These are phyloP conservation scores for Pollachius pollachius DNA, from an alignment of 2,113 vertebrate species.

Conservation along the genomic window DNA sequence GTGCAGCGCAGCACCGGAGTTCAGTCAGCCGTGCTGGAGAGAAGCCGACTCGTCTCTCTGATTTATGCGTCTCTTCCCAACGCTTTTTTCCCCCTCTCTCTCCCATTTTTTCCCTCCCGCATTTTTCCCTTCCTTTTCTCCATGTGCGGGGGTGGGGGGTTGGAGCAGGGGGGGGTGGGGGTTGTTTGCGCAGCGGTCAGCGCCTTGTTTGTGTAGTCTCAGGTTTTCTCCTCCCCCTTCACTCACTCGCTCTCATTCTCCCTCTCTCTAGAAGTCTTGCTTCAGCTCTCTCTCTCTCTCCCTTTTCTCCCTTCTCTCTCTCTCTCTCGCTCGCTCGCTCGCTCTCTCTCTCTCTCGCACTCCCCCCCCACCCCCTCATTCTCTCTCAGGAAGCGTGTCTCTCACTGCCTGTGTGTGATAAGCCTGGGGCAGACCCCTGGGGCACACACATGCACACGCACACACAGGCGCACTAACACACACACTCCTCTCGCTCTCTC, in stretches of 20 bases:
- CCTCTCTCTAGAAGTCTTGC: slow-evolving; percentile 35
- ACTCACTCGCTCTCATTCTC: slow-evolving; percentile 13
- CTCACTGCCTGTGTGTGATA: slow-evolving; percentile 77
- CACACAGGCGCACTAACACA: not conserved
- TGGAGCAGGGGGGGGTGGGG: slow-evolving; percentile 30
- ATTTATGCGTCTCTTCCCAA: slow-evolving; percentile 70
- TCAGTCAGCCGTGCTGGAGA: slow-evolving; percentile 71
- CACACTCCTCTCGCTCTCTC: not conserved
- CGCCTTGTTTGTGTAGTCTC: slow-evolving; percentile 31
- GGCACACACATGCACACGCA: slow-evolving; percentile 8
- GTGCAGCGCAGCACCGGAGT: slow-evolving; percentile 60
- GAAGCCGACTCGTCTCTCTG: slow-evolving; percentile 72
- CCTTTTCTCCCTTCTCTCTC: slow-evolving; percentile 26
- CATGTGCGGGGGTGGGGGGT: slow-evolving; percentile 38
- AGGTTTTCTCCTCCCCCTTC: slow-evolving; percentile 34
- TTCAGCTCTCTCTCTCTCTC: slow-evolving; percentile 3
- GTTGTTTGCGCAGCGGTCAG: slow-evolving; percentile 20
- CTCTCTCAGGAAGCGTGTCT: slow-evolving; percentile 71
- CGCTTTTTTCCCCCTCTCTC: slow-evolving; percentile 54
- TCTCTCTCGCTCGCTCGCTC: slow-evolving; percentile 25
- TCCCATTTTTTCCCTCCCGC: slow-evolving; percentile 34
- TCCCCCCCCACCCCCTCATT: not conserved
- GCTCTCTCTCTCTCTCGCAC: slow-evolving; percentile 1
- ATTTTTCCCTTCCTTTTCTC: slow-evolving; percentile 58
- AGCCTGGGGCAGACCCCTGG: slow-evolving; percentile 72